These are phyloP conservation scores for Scaptomyza reducta DNA, from an alignment of 2,888 invertebrate genomes.

Conservation along the genomic window DNA sequence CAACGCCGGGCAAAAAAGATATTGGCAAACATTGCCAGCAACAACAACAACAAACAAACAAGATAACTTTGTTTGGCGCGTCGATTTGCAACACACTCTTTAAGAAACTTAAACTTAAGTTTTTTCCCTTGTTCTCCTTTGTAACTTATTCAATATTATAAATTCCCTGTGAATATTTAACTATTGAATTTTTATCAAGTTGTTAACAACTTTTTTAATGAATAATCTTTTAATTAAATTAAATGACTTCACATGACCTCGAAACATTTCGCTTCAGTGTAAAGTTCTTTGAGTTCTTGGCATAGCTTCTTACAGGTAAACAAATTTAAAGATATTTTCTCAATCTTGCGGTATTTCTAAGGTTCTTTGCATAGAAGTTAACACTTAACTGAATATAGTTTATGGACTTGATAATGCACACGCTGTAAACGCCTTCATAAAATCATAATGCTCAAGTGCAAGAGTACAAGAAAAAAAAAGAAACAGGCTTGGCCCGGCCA, in stretches of 20 bases:
- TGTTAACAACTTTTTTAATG: background rate
- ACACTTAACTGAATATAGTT: constrained; percentile 14
- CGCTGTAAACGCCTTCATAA: constrained; percentile 33
- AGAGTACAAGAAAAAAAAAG: constrained; percentile 36
- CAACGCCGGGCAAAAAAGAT: constrained; percentile 65
- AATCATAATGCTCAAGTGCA: constrained; percentile 30
- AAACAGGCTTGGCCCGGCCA: constrained; percentile 75
- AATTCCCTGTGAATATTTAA: background rate
- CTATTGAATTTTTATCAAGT: too few relatives aligned
- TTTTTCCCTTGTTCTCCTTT: background rate
- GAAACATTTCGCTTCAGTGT: too few relatives aligned
- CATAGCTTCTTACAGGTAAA: too few relatives aligned
- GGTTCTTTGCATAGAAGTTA: constrained; percentile 4
- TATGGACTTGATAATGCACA: constrained; percentile 31
- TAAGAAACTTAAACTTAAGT: too few relatives aligned
- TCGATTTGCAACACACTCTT: constrained; percentile 18
- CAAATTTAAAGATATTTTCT: background rate
- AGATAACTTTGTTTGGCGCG: constrained; percentile 2
- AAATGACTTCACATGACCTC: background rate
- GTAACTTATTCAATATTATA: background rate
- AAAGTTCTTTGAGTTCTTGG: too few relatives aligned
- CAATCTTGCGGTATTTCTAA: background rate
- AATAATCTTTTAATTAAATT: background rate
- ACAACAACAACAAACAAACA: constrained; percentile 51
- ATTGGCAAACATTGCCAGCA: constrained; percentile 68